Evolutionary conservation across 2,797 vertebrate genomes (phyloP).

Genomic region (Bucorvus abyssinicus): DNA sequence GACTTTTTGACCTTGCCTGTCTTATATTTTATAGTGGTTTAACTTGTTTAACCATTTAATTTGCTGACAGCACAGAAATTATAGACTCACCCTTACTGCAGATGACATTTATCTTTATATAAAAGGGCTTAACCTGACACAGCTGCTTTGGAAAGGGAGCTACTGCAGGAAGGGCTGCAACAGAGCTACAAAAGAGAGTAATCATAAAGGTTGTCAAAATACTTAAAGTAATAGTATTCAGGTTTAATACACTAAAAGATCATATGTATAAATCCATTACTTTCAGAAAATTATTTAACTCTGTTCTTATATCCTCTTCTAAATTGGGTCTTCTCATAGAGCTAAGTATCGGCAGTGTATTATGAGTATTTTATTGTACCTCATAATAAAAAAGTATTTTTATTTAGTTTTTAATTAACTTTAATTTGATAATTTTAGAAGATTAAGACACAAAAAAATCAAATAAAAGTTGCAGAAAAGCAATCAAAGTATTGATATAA

Average conservation of each 20-base stretch:
- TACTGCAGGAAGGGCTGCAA: neutral
- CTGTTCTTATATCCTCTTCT: neutral
- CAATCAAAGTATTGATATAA: neutral
- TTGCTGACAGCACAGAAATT: neutral
- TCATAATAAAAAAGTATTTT: neutral
- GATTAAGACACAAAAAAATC: neutral
- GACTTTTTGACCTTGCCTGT: neutral
- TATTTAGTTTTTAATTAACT: neutral
- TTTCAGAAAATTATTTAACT: neutral
- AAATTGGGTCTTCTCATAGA: neutral
- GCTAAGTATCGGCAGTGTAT: neutral
- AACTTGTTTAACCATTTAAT: neutral
- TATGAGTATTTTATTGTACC: neutral
- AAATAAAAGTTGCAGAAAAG: neutral
- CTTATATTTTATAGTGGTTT: neutral
- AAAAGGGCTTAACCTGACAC: neutral
- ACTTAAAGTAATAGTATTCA: neutral
- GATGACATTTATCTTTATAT: neutral
- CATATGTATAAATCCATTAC: neutral
- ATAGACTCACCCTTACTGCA: neutral
- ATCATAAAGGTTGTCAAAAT: neutral
- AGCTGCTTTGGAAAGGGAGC: neutral
- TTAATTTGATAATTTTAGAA: neutral
- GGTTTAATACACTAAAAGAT: neutral
- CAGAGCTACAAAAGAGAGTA: neutral